Conservation (phyloP, 2,113 vertebrate species). For the Apus apus region DNA sequence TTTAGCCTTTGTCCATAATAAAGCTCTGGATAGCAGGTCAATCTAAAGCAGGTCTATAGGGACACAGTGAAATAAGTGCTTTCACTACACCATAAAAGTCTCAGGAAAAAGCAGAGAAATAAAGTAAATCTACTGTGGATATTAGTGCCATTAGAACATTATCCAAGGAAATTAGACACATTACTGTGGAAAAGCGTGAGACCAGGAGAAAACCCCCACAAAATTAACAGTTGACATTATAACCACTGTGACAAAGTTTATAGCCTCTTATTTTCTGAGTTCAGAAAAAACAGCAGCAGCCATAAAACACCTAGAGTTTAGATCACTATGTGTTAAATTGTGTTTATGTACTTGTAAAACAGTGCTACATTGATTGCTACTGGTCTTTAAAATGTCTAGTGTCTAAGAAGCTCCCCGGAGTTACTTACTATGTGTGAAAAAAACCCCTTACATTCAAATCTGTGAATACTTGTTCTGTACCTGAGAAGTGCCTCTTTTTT, state of each 20-base stretch:
- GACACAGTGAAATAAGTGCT: conserved; percentile 24
- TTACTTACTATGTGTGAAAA: background rate
- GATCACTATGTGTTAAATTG: conserved; percentile 40
- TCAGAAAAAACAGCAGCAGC: conserved; percentile 33
- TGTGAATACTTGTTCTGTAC: background rate
- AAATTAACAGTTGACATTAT: conserved; percentile 40
- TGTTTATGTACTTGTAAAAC: conserved; percentile 56
- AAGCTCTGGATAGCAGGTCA: conserved; percentile 21
- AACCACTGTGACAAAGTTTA: background rate
- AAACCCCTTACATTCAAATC: background rate
- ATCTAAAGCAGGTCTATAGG: conserved; percentile 14
- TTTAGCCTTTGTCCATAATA: conserved; percentile 55
- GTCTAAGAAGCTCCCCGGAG: background rate
- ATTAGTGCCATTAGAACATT: conserved; percentile 10
- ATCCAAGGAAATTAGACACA: conserved; percentile 30
- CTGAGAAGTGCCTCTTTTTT: background rate
- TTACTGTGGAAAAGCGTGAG: background rate
- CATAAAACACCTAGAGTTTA: conserved; percentile 56
- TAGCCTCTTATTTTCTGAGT: conserved; percentile 20
- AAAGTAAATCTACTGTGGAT: conserved; percentile 32
- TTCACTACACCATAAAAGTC: background rate
- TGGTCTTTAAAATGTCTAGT: conserved; percentile 7
- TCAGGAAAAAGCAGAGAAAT: conserved; percentile 28
- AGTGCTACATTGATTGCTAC: background rate
- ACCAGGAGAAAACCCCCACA: background rate